Conservation (phyloP, 2,113 vertebrate species). For the Lathamus discolor region DNA sequence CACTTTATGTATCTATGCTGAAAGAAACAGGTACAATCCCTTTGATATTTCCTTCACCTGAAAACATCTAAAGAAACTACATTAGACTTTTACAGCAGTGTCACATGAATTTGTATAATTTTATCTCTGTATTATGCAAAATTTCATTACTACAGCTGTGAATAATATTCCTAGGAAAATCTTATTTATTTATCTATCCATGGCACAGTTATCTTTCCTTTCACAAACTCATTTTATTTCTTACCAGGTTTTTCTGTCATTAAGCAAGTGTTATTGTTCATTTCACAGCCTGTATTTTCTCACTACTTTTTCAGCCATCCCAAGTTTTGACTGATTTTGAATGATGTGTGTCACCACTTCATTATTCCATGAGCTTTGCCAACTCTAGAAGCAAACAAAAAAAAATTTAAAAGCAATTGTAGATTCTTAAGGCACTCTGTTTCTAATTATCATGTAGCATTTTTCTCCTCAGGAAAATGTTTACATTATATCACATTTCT, state of each 20-base stretch:
- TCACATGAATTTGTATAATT: neutral
- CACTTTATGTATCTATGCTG: neutral
- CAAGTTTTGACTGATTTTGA: neutral
- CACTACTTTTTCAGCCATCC: neutral
- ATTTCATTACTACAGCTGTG: neutral
- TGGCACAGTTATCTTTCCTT: neutral
- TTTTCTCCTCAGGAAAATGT: neutral
- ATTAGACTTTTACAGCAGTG: neutral
- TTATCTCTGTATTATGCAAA: neutral
- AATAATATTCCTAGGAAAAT: neutral
- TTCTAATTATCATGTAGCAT: neutral
- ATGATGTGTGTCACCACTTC: neutral
- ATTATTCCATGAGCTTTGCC: neutral
- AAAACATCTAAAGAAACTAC: neutral
- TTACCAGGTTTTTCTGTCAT: neutral
- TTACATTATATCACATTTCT: neutral
- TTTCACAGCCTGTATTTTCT: neutral
- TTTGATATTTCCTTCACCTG: neutral
- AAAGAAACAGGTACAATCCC: neutral
- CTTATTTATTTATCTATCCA: neutral
- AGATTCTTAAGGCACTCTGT: neutral
- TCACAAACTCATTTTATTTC: neutral
- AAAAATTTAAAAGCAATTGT: neutral
- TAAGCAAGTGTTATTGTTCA: fast-evolving
- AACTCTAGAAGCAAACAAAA: neutral